Conservation (phyloP, 2,113 vertebrate species). For the Cephalopterus ornatus region DNA sequence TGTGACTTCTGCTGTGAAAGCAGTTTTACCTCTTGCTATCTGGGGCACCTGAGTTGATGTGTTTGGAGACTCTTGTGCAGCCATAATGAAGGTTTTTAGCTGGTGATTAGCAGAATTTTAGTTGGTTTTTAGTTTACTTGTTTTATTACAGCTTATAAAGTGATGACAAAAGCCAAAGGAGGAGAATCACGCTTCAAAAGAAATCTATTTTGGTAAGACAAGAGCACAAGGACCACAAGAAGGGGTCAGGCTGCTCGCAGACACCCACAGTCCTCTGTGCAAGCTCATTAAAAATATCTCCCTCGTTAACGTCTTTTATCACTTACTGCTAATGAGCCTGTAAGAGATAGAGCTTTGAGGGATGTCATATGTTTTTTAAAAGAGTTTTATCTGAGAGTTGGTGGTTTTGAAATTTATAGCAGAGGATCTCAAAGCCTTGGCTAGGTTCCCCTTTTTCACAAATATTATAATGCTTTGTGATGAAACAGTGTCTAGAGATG, state of each 20-base stretch:
- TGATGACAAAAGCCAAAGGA: neutral
- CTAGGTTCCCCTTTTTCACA: neutral
- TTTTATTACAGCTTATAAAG: neutral
- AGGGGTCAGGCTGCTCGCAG: neutral
- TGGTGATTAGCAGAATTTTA: neutral
- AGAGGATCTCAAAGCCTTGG: neutral
- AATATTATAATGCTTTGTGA: neutral
- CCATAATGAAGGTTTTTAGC: neutral
- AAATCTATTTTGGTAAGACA: neutral
- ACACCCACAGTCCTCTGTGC: neutral
- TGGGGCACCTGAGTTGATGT: neutral
- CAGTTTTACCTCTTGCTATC: neutral
- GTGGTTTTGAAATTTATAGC: neutral
- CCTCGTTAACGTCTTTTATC: neutral
- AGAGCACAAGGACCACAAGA: neutral
- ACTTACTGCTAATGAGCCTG: neutral
- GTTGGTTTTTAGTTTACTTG: neutral
- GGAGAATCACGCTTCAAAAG: neutral
- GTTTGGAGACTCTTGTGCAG: neutral
- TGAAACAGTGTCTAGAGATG: neutral
- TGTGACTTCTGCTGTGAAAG: neutral
- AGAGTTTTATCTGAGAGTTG: neutral
- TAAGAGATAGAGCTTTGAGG: neutral
- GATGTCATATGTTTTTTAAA: neutral
- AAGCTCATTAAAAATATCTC: slow-evolving; percentile 15